A percentile compares a stretch with the other conserved stretches of the same genome.
Evolutionary conservation across 2,888 invertebrate genomes (phyloP).

Genomic region (Trimorus sp.): DNA sequence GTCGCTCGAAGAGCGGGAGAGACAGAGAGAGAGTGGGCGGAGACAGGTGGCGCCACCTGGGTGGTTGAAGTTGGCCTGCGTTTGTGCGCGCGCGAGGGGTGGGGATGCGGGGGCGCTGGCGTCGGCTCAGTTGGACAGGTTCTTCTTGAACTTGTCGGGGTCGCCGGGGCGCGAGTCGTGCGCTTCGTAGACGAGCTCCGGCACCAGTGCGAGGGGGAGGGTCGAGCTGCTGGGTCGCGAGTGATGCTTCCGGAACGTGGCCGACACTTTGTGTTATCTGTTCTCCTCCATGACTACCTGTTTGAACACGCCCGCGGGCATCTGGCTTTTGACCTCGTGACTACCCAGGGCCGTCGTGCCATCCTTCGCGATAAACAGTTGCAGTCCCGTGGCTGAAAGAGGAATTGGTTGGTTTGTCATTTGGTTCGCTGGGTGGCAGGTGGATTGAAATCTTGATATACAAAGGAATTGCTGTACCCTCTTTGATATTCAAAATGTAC

Average conservation of each 20-base stretch:
- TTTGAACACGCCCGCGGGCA: constrained; percentile 88
- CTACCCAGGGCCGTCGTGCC: constrained; percentile 93
- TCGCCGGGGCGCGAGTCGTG: constrained; percentile 69
- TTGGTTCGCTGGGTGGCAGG: no score
- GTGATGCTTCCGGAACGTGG: constrained; percentile 75
- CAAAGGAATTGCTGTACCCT: no score
- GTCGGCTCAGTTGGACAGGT: constrained; percentile 46
- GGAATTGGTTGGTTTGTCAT: not conserved
- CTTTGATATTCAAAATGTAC: no score
- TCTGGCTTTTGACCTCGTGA: constrained; percentile 90
- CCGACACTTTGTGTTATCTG: constrained; percentile 83
- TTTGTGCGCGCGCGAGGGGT: no score
- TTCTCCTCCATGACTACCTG: constrained; percentile 90
- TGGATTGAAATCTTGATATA: no score
- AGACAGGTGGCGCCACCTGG: no score
- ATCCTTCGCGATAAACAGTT: constrained; percentile 94
- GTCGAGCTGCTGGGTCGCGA: constrained; percentile 75
- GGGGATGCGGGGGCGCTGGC: constrained; percentile 17
- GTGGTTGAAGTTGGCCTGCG: no score
- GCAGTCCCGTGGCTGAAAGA: constrained; percentile 91
- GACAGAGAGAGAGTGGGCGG: constrained; percentile 15
- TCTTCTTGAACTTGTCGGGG: constrained; percentile 46
- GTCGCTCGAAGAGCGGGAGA: constrained; percentile 33
- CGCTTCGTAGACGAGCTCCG: constrained; percentile 79
- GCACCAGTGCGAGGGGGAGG: constrained; percentile 78